A percentile compares a stretch with the other conserved stretches of the same genome.
phyloP scores from a whole-genome alignment of 2,113 vertebrate species.

The Pituophis catenifer region DNA sequence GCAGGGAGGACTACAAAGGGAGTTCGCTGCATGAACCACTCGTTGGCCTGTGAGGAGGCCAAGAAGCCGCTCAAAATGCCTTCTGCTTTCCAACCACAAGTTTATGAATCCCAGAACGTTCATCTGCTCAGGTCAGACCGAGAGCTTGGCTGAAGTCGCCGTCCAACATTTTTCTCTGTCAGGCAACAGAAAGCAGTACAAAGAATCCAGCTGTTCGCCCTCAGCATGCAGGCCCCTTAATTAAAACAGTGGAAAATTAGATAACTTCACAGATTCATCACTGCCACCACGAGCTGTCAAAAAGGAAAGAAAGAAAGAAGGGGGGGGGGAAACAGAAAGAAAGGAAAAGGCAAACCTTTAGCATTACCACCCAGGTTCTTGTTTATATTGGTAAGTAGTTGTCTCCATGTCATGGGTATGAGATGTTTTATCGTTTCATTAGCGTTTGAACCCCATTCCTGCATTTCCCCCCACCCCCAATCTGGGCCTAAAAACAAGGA shows the following conservation, averaged over 20 bases:
- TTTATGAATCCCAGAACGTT: constrained; percentile 78
- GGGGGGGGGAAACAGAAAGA: neutral
- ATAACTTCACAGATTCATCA: constrained; percentile 98
- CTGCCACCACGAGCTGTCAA: constrained; percentile 88
- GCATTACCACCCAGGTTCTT: constrained; percentile 89
- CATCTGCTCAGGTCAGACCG: constrained; percentile 71
- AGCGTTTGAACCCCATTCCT: constrained; percentile 55
- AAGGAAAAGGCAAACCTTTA: constrained; percentile 40
- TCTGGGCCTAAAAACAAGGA: neutral
- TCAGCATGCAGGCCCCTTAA: constrained; percentile 92
- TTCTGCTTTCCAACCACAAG: constrained; percentile 75
- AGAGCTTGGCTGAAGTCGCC: constrained; percentile 81
- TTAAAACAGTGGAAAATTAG: constrained; percentile 99
- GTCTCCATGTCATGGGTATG: constrained; percentile 73
- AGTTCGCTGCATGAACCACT: constrained; percentile 64
- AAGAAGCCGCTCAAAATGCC: constrained; percentile 66
- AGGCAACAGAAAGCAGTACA: constrained; percentile 89
- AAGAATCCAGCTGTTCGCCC: constrained; percentile 91
- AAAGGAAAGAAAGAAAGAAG: constrained; percentile 23
- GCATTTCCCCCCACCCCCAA: neutral
- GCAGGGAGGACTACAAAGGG: constrained; percentile 65
- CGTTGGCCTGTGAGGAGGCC: constrained; percentile 61
- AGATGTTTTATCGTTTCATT: constrained; percentile 16
- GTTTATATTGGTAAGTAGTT: constrained; percentile 83
- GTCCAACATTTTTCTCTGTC: constrained; percentile 92